These are phyloP conservation scores for Thamnophis elegans DNA, from an alignment of 2,797 vertebrate species.

Conservation along the genomic window DNA sequence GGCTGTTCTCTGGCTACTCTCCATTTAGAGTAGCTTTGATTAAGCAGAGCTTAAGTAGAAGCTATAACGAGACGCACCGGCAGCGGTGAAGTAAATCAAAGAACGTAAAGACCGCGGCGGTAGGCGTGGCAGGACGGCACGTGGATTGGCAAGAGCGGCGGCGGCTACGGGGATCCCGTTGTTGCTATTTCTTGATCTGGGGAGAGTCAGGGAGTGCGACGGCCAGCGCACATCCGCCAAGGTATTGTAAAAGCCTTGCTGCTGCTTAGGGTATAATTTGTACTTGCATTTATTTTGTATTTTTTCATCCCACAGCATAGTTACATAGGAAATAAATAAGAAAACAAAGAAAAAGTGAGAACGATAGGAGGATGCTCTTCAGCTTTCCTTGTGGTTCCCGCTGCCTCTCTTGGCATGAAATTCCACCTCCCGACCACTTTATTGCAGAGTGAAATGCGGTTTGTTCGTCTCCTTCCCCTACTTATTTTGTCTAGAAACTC, in stretches of 20 bases:
- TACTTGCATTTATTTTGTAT: neutral
- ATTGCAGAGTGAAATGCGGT: neutral
- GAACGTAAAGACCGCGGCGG: neutral
- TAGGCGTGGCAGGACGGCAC: constrained; percentile 10
- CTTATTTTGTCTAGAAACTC: neutral
- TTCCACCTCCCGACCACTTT: neutral
- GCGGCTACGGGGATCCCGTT: neutral
- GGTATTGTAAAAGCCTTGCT: constrained; percentile 3
- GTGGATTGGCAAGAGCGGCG: constrained; percentile 1
- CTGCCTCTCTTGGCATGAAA: neutral
- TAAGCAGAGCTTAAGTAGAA: neutral
- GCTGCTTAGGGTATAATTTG: neutral
- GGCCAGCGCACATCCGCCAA: constrained; percentile 18
- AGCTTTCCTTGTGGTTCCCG: too few species aligned
- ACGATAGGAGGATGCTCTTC: neutral
- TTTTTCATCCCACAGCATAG: neutral
- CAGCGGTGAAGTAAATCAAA: neutral
- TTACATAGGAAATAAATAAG: neutral
- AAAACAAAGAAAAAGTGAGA: constrained; percentile 22
- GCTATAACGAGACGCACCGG: neutral
- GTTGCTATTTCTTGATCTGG: neutral
- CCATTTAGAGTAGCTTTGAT: neutral
- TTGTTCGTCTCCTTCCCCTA: neutral
- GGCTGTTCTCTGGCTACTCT: neutral
- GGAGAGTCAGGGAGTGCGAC: neutral